phyloP scores from a whole-genome alignment of 2,888 invertebrate species.

The Cybosia mesomella region DNA sequence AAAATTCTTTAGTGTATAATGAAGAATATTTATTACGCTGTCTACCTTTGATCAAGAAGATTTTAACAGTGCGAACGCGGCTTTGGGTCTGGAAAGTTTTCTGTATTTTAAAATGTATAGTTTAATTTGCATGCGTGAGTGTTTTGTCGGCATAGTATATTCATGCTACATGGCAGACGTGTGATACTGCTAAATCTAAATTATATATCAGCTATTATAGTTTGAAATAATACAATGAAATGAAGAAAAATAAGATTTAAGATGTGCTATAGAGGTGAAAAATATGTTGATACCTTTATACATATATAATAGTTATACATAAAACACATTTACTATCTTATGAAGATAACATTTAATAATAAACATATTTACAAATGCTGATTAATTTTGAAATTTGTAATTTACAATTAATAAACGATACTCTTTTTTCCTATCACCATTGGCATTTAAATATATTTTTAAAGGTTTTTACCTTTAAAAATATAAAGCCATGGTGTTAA shows the following conservation, averaged over 20 bases:
- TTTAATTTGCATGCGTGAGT: background rate
- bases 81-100: background rate
- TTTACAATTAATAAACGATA: too few relatives aligned
- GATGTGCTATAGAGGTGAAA: background rate
- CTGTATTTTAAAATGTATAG: background rate
- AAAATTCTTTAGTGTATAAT: background rate
- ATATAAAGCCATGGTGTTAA: too few relatives aligned
- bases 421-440: too few relatives aligned
- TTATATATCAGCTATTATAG: background rate
- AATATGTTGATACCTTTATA: background rate
- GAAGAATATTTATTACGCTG: background rate
- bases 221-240: constrained; percentile 10
- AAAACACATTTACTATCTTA: too few relatives aligned
- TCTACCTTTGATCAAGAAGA: background rate
- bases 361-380: too few relatives aligned
- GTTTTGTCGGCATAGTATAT: background rate
- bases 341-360: too few relatives aligned
- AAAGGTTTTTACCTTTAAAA: too few relatives aligned
- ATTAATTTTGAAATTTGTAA: too few relatives aligned
- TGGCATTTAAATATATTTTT: too few relatives aligned
- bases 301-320: background rate
- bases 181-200: background rate
- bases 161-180: background rate
- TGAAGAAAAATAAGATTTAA: background rate
- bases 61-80: background rate